Evolutionary conservation across 1,140 invertebrate species (phyloP), one percentile per base, ranked within the genome.

Genomic region (Drosophila navojoa): DNA sequence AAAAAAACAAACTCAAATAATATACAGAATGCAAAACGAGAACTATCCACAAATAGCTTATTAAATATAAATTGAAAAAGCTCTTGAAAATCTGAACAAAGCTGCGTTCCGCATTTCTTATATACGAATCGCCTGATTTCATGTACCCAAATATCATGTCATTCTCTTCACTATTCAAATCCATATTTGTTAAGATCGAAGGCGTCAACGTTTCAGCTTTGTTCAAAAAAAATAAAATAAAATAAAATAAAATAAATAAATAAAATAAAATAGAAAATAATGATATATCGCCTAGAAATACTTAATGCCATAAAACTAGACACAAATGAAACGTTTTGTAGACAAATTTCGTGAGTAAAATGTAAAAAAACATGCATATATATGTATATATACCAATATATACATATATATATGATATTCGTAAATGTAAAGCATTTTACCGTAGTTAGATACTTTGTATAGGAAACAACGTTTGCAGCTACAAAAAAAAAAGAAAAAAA

Each of bases 361-460:
- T 76, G 64, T 78, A 75, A 64, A 81, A 81, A 75, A 60, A 22
- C 19, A 22, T 22, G 3, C 35, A 11, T 38, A 35, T 35, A 35
- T 35, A 35, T 9, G 9, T 35, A 35, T 35, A 6, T 35, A 35
- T 22, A 22, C 19, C 19, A 1, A 22, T 35, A 35, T 35, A 66
- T 5, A 29, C 5, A 3, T 29, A 29, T 29, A 29, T 73, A 79
- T 80, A 82, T 79, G 71, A 79, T 82, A 77, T 67, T 77, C 79
- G 73, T 87, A 84, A 79, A 80, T 84, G 84, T 84, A 71, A 87
- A 80, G 69, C 72, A 87, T 87, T 87, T 87, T 84, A 84, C 73
- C 72, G 84, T 87, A 89, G 84, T 84, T 87, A 87, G 84, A 72
- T 89, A 85, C 76, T 85, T 80, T 90, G 71, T 81, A 85, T 78